Percentiles rank a stretch among this genome's conserved stretches.
Evolutionary conservation across 2,888 invertebrate species (phyloP).

Genomic region (Malachius bipustulatus): DNA sequence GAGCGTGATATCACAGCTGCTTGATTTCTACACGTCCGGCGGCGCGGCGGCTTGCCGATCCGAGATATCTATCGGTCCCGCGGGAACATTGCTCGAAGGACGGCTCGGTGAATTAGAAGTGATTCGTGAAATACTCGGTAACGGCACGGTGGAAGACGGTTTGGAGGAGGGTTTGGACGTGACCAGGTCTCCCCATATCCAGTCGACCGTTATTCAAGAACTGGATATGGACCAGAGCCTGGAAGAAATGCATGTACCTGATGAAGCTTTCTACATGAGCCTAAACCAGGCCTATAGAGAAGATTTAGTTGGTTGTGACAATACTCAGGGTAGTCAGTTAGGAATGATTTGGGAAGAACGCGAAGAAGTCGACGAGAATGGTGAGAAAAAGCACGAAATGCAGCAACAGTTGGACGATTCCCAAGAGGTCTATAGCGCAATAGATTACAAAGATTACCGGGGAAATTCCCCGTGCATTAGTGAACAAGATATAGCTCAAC

Average conservation of each 20-base stretch:
- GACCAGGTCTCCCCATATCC: slow-evolving; percentile 33
- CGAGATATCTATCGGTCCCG: slow-evolving; percentile 32
- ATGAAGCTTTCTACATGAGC: slow-evolving; percentile 79
- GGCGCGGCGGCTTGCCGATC: slow-evolving; percentile 34
- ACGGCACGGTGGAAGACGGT: slow-evolving; percentile 53
- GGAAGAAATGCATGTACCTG: slow-evolving; percentile 53
- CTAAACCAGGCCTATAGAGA: slow-evolving; percentile 80
- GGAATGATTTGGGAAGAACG: slow-evolving; percentile 83
- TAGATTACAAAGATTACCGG: slow-evolving; percentile 68
- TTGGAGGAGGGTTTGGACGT: slow-evolving; percentile 52
- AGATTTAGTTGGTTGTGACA: slow-evolving; percentile 49
- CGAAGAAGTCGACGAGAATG: slow-evolving; percentile 54
- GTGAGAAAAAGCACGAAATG: slow-evolving; percentile 34
- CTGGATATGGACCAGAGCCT: slow-evolving; percentile 31
- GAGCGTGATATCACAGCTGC: slow-evolving; percentile 76
- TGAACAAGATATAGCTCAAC: slow-evolving; percentile 66
- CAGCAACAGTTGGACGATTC: slow-evolving; percentile 43
- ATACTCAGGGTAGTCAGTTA: slow-evolving; percentile 57
- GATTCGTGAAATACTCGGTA: slow-evolving; percentile 53
- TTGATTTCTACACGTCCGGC: slow-evolving; percentile 61
- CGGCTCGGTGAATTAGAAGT: slow-evolving; percentile 43
- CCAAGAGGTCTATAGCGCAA: slow-evolving; percentile 58
- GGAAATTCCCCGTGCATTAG: slow-evolving; percentile 63
- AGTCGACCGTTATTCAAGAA: slow-evolving; percentile 32
- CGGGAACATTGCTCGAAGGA: slow-evolving; percentile 29